phyloP scores from a whole-genome alignment of 2,113 vertebrate genomes.

The Neolamprologus tretocephalus region DNA sequence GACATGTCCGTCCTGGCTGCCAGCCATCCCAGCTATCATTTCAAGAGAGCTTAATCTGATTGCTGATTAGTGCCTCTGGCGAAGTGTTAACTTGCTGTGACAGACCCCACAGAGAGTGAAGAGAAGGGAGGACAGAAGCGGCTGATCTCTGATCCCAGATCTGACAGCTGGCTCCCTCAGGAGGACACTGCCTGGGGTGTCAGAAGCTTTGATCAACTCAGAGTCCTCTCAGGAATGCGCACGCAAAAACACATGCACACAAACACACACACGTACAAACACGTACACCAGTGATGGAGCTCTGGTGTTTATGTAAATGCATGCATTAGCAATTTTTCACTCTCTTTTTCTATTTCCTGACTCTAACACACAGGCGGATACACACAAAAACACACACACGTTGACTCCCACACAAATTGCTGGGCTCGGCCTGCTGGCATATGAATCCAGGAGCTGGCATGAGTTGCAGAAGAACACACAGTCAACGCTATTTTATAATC shows the following conservation, averaged over 20 bases:
- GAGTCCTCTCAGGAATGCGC: slow-evolving; percentile 50
- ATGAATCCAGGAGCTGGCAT: slow-evolving; percentile 34
- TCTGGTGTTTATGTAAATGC: background rate
- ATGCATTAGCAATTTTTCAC: background rate
- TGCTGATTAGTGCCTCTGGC: slow-evolving; percentile 39
- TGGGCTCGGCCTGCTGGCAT: slow-evolving; percentile 23
- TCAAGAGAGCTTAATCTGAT: slow-evolving; percentile 20
- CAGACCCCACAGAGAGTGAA: slow-evolving; percentile 48
- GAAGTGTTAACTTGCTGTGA: slow-evolving; percentile 51
- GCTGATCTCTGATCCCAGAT: slow-evolving; percentile 59
- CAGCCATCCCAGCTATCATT: slow-evolving; percentile 1
- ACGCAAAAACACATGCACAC: background rate
- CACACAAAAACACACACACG: background rate
- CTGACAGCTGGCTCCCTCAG: slow-evolving; percentile 57
- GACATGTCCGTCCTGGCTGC: background rate
- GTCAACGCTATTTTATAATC: slow-evolving; percentile 46
- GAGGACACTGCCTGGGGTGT: slow-evolving; percentile 52
- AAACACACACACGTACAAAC: background rate
- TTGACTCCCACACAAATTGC: background rate
- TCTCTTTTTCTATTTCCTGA: background rate
- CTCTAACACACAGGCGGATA: background rate
- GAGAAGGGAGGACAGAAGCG: slow-evolving; percentile 29
- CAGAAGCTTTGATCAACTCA: slow-evolving; percentile 58
- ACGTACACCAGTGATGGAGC: background rate
- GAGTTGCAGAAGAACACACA: slow-evolving; percentile 32